A percentile compares a stretch with the other conserved stretches of the same genome.
These are phyloP conservation scores for Lagocephalus sceleratus DNA, from an alignment of 2,797 vertebrate species.

Conservation along the genomic window DNA sequence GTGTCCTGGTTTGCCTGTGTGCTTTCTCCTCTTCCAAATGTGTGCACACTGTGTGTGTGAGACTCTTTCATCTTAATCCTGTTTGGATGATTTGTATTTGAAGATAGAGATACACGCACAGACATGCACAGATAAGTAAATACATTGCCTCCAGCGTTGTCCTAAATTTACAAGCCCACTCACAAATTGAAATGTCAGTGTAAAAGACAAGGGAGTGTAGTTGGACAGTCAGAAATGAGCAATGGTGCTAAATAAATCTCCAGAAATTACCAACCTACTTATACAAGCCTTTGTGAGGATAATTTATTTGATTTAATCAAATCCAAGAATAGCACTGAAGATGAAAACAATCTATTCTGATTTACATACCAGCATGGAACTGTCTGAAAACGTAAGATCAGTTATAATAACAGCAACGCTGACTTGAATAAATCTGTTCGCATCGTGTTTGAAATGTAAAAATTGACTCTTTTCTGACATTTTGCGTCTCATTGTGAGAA, in stretches of 20 bases:
- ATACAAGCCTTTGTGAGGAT: conserved; percentile 27
- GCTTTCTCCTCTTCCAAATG: not conserved
- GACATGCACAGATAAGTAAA: conserved; percentile 13
- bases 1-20: conserved; percentile 40
- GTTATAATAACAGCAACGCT: too few species aligned
- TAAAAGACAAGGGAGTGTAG: conserved; percentile 55
- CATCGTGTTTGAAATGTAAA: too few species aligned
- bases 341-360: not conserved
- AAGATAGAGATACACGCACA: conserved; percentile 17
- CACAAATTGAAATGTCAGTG: conserved; percentile 44
- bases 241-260: conserved; percentile 52
- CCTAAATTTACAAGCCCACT: conserved; percentile 62
- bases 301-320: conserved; percentile 2
- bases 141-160: conserved; percentile 51
- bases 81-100: conserved; percentile 47
- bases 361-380: conserved; percentile 5
- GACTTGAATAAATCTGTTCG: too few species aligned
- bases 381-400: too few species aligned
- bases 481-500: conserved; percentile 1
- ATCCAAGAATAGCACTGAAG: conserved; percentile 4
- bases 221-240: conserved; percentile 48
- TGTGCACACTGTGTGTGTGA: conserved; percentile 10
- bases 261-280: too few species aligned
- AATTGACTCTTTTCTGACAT: too few species aligned
- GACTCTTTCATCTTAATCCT: conserved; percentile 54